Evolutionary conservation across 1,140 invertebrate species (phyloP), one percentile per base, ranked within the genome.

Genomic region (Zaprionus gabonicus): DNA sequence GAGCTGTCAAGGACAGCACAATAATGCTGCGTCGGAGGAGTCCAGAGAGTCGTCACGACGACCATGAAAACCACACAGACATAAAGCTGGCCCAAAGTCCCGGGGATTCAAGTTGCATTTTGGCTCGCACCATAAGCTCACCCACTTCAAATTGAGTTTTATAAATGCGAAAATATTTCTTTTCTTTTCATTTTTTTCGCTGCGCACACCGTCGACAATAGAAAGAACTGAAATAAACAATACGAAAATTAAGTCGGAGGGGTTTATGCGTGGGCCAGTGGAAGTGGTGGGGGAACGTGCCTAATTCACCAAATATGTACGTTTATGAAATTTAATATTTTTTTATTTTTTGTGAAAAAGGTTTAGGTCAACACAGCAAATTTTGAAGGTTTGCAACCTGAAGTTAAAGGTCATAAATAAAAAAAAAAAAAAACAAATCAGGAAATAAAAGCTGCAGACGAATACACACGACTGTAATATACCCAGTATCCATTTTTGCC

Each of bases 1-100:
- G 66, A 81, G 71, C 69, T 80, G 78, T 81, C 80, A 77, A 69
- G 62, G 70, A 59, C 78, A 81, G 38, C 65, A 46, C 17, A 25
- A 51, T 13, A 41, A n/a, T 13, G 12, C 17, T 34, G 34, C 23
- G 36, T 31, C 10, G 13, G 31, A 34, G 9, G 7, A 34, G 55
- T 62, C 31, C 38, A 55, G 34, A 20, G 15, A 34, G 9, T 34
- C 25, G 38, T 49, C 60, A 44, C 62, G 49, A 53, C 62, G 62
- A 53, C 62, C 62, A 53, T 64, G 62, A 65, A 65, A 31, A 65
- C 34, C 62, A 38, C 62, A 38, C 20, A 60, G 31, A 57, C 55
- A 65, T 63, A 59, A 60, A 68, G 57, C 44, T 34, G 44, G 23
- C 64, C 28, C 55, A 70, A 70, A 64, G 51, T 53, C 31, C 10